Evolutionary conservation across 23 tunicate species (phyloP), one percentile per base, ranked within the genome.

Genomic region (Oikopleura vanhoeffeni): DNA sequence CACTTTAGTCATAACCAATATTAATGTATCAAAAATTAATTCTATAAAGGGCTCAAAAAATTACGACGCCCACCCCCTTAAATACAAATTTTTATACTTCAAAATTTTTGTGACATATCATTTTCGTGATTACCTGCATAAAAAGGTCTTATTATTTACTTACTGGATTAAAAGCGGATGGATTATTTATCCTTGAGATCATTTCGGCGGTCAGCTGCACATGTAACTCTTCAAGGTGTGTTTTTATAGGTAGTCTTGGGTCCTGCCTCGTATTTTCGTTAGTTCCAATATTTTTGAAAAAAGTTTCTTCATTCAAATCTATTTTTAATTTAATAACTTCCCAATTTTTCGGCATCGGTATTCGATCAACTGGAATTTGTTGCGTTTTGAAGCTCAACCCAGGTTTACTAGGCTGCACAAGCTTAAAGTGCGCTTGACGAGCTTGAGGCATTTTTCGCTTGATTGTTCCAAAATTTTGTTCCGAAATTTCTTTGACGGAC

Each of bases 351-450:
- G 79, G 79, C 34, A 71, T 33, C 27, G 79, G 79, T 2, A 71
- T 71, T 28, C 79, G 79, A 4, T 32, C 79, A 3, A 71, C 34
- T 32, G 79, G 79, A 24, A 71, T 71, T 33, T 71, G 36, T 32
- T 71, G 79, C 3, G 79, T 71, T 32, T 71, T 71, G 79, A 71
- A 71, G 38, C 79, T 71, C 38, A 71, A 32, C 32, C 79, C 64
- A 13, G 64, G 24, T 49, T 49, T 49, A 13, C 13, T 49, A 13
- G 64, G 13, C 24, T 49, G 64, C 36, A 13, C 79, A 38, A 71
- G 79, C 38, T 13, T 71, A 32, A 71, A 30, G 3, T 30, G 27
- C 3, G 35, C 35, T 32, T 71, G 79, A 13, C 79, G 79, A 71
- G 35, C 35, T 30, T 71, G 79, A 71, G 38, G 35, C 79, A 71